These are phyloP conservation scores for Achroia grisella DNA, from an alignment of 1,140 invertebrate species.

Conservation along the genomic window DNA sequence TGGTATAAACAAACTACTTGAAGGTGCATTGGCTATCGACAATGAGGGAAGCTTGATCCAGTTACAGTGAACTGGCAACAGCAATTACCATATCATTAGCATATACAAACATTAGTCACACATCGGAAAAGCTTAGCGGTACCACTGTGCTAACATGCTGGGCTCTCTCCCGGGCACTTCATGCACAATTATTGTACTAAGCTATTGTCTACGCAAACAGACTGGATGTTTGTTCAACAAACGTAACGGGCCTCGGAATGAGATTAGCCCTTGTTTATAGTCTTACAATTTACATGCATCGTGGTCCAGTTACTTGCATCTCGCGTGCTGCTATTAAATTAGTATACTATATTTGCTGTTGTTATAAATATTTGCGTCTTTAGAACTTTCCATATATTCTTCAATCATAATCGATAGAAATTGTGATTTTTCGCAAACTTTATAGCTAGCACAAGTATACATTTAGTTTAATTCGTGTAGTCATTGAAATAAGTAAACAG, in stretches of 20 bases:
- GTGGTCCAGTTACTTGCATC: constrained; percentile 5
- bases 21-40: constrained; percentile 34
- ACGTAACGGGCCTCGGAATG: constrained; percentile 56
- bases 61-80: constrained; percentile 41
- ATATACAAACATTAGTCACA: constrained; percentile 64
- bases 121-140: constrained; percentile 49
- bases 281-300: constrained; percentile 34
- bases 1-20: constrained; percentile 40
- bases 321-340: neutral
- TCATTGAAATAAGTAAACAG: no score
- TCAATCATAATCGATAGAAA: no score
- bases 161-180: constrained; percentile 35
- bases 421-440: no score
- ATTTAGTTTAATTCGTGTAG: no score
- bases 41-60: constrained; percentile 50
- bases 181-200: constrained; percentile 63
- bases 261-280: constrained; percentile 62
- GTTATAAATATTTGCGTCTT: no score
- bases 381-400: no score
- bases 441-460: no score
- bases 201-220: constrained; percentile 61
- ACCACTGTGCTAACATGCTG: constrained; percentile 44
- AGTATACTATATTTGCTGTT: no score
- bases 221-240: constrained; percentile 43
- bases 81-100: constrained; percentile 67